Evolutionary conservation across 1,140 invertebrate genomes (phyloP).

Genomic region (Popillia japonica): DNA sequence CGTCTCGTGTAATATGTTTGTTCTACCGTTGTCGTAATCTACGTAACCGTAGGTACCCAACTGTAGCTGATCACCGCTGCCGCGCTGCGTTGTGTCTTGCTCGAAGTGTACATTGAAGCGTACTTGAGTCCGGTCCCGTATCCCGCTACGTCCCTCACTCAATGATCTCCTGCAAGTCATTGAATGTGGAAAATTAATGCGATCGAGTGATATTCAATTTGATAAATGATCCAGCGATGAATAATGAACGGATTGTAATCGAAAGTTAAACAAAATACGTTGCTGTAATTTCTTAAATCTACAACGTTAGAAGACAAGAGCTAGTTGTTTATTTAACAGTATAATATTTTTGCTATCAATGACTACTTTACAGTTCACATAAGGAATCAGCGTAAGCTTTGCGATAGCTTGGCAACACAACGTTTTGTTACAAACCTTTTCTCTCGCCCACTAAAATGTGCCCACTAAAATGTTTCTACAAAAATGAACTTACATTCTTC

Average conservation of each 20-base stretch:
- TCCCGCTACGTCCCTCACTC: background rate
- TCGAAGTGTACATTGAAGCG: background rate
- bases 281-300: conserved; percentile 1
- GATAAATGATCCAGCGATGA: conserved; percentile 14
- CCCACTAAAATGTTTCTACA: too few relatives aligned
- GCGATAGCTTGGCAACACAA: too few relatives aligned
- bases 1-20: conserved; percentile 1
- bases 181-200: conserved; percentile 18
- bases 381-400: too few relatives aligned
- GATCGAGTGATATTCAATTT: conserved; percentile 11
- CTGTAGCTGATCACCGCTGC: too few relatives aligned
- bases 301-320: background rate
- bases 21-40: conserved; percentile 18
- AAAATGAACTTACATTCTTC: too few relatives aligned
- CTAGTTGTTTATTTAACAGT: background rate
- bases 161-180: conserved; percentile 1
- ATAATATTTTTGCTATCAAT: background rate
- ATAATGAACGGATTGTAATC: conserved; percentile 15
- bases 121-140: background rate
- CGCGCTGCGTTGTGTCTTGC: background rate
- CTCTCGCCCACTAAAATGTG: too few relatives aligned
- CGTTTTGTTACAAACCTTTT: too few relatives aligned
- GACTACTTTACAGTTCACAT: too few relatives aligned
- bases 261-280: conserved; percentile 16
- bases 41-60: background rate